A percentile compares a stretch with the other conserved stretches of the same genome.
Evolutionary conservation across 2,797 vertebrate genomes (phyloP).

Genomic region (Tarsius wallacei): DNA sequence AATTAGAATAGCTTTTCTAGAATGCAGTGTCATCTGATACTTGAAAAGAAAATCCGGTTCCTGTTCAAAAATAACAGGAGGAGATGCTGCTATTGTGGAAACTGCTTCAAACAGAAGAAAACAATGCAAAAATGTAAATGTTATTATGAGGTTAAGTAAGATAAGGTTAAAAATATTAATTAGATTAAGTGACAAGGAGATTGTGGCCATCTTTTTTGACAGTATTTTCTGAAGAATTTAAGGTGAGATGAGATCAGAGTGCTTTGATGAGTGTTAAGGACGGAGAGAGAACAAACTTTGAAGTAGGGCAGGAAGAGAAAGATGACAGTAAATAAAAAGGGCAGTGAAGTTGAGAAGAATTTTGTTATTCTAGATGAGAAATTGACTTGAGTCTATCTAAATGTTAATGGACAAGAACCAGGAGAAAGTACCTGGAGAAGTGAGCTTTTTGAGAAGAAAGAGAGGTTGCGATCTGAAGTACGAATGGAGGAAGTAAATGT

Average conservation of each 20-base stretch:
- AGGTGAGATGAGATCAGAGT: background rate
- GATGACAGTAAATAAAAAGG: background rate
- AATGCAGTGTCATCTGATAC: background rate
- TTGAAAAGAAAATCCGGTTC: background rate
- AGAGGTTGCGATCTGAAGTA: background rate
- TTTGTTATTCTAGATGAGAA: background rate
- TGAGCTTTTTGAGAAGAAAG: background rate
- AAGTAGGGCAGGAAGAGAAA: background rate
- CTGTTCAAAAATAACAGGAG: background rate
- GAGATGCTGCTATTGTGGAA: background rate
- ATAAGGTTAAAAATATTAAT: background rate
- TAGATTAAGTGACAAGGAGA: background rate
- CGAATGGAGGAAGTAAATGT: background rate
- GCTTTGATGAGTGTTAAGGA: background rate
- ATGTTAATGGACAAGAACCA: background rate
- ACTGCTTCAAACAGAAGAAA: background rate
- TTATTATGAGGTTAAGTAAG: background rate
- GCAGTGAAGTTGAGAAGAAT: background rate
- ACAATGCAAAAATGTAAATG: background rate
- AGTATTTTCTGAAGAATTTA: background rate
- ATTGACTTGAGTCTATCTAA: background rate
- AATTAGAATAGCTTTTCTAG: background rate
- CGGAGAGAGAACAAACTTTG: background rate
- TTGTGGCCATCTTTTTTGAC: background rate
- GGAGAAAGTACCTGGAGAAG: background rate